Evolutionary conservation across 2,113 vertebrate species (phyloP).

Genomic region (Stegastes partitus): DNA sequence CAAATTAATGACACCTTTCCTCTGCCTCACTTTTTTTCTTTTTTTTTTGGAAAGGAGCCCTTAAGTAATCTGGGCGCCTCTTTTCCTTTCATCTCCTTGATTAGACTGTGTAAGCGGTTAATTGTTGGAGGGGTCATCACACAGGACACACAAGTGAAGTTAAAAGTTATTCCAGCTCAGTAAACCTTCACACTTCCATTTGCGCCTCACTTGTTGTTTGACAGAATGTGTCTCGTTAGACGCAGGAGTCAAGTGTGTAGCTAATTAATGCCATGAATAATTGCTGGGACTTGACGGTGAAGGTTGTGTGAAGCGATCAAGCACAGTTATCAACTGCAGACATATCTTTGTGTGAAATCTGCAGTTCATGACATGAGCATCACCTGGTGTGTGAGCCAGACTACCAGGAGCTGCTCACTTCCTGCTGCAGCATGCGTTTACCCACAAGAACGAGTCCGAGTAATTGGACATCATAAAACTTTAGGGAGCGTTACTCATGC

Average conservation of each 20-base stretch:
- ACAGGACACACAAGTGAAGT: slow-evolving; percentile 7
- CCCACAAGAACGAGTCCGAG: neutral
- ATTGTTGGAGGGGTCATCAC: neutral
- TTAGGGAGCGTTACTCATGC: neutral
- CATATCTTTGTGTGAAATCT: slow-evolving; percentile 11
- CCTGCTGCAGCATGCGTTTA: neutral
- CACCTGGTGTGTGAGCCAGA: slow-evolving; percentile 5
- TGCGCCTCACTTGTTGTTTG: slow-evolving; percentile 33
- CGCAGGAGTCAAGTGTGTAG: slow-evolving; percentile 13
- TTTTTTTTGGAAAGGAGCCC: neutral
- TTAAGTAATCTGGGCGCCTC: neutral
- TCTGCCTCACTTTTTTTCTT: neutral
- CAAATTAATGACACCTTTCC: slow-evolving; percentile 29
- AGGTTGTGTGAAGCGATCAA: slow-evolving; percentile 15
- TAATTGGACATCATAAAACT: slow-evolving; percentile 6
- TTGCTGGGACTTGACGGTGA: slow-evolving; percentile 17
- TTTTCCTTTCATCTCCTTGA: neutral
- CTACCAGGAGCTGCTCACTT: neutral
- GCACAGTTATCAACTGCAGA: slow-evolving; percentile 1
- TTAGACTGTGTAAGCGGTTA: neutral
- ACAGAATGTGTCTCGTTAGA: slow-evolving; percentile 52
- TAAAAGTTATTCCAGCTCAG: slow-evolving; percentile 21
- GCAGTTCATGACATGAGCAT: slow-evolving; percentile 3
- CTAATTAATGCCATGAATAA: slow-evolving; percentile 47
- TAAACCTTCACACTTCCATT: slow-evolving; percentile 33